Base-by-base conservation (phyloP, 2,797 vertebrate genomes). In the Onychomys leucogaster region DNA sequence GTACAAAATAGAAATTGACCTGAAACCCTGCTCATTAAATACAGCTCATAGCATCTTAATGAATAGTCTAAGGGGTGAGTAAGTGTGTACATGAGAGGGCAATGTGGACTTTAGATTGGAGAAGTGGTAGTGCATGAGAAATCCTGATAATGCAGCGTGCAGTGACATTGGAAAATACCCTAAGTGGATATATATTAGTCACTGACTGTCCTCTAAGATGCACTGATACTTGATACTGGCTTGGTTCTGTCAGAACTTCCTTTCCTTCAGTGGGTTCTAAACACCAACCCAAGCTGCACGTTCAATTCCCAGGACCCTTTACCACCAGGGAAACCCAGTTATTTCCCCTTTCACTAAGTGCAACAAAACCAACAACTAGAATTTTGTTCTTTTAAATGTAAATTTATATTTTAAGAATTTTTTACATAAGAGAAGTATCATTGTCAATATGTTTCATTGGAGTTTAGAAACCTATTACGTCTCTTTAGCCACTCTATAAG, bases 401-500 rank as follows among this genome's bases (percentile, higher is more conserved):
- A 78, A 82, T 57, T 0, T 71, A n/a, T n/a, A 49, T 65, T 77
- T 91, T 29, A 37, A 65, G 10, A 25, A 37, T 49, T 65, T 84
- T 65, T 41, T 59, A 59, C 92, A 61, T n/a, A 41, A 90, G 93
- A 94, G 12, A 17, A 43, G 17, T 84, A 5, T 90, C 19, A 83
- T 78, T 89, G 7, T 49, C 49, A 88, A 77, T 91, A 57, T 2
- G 65, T 95, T 97, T 96, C 25, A 37, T n/a, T 55, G 41, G 16
- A 29, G n/a, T 89, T 57, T 37, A 77, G 85, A 85, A 41, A 25
- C 32, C 14, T 49, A 59, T 87, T 71, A 83, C 14, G 57, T 95
- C 63, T 91, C 63, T 96, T 96, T 89, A 94, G 34, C 55, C 16
- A 95, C 32, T 95, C 57, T 89, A 96, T 69, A 95, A 46, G 92